These are phyloP conservation scores for Chelonus formosanus DNA, from an alignment of 2,888 invertebrate genomes.

Conservation along the genomic window DNA sequence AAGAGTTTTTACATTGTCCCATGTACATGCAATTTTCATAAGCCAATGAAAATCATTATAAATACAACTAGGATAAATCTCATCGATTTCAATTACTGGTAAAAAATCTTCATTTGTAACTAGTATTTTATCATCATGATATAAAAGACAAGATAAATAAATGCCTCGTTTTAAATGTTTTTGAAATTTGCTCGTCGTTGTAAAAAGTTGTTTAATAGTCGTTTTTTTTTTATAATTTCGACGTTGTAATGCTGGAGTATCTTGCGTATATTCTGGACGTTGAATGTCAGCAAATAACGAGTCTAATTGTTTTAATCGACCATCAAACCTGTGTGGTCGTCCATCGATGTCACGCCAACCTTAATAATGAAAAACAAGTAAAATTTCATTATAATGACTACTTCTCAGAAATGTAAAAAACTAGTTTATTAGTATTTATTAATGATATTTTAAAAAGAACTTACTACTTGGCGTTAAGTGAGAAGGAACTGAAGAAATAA, in stretches of 20 bases:
- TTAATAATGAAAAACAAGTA: conserved; percentile 53
- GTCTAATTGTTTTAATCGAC: conserved; percentile 77
- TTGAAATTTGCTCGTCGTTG: conserved; percentile 96
- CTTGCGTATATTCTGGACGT: conserved; percentile 74
- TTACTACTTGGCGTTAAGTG: conserved; percentile 91
- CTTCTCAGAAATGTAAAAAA: too few relatives aligned
- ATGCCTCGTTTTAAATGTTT: conserved; percentile 92
- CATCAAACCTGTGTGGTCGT: conserved; percentile 75
- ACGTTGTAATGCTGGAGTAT: conserved; percentile 72
- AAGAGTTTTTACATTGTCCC: conserved; percentile 94
- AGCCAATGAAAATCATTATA: conserved; percentile 97
- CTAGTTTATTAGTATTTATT: neutral
- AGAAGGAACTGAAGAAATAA: conserved; percentile 78
- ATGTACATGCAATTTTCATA: conserved; percentile 96
- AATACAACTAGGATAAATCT: conserved; percentile 90
- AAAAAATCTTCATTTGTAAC: conserved; percentile 97
- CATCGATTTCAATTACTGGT: conserved; percentile 96
- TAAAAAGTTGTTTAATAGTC: conserved; percentile 92
- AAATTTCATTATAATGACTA: too few relatives aligned
- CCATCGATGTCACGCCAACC: conserved; percentile 88
- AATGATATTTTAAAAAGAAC: conserved; percentile 51
- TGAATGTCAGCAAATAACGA: conserved; percentile 78
- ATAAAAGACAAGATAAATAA: conserved; percentile 90
- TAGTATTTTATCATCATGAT: conserved; percentile 94
- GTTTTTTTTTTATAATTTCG: conserved; percentile 85